Percentiles rank a stretch among this genome's conserved stretches.
These are phyloP conservation scores for Accipiter minullus DNA, from an alignment of 2,797 vertebrate species.

Conservation along the genomic window DNA sequence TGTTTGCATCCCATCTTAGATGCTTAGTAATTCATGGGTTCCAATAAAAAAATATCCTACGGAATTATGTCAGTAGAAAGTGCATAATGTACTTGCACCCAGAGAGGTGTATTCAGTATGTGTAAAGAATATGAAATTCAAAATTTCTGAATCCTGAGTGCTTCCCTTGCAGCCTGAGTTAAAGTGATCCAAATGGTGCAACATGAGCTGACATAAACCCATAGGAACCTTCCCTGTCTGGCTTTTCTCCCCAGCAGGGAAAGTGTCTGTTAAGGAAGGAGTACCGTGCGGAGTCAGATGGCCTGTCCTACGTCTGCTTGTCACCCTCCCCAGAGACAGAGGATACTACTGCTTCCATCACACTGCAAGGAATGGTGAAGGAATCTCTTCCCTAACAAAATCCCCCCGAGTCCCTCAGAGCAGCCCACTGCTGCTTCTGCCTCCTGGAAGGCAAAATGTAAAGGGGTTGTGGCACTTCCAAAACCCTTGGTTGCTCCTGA, in stretches of 20 bases:
- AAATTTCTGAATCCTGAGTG: not conserved
- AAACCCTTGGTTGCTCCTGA: not conserved
- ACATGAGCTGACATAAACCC: not conserved
- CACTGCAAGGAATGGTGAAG: not conserved
- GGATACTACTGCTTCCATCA: not conserved
- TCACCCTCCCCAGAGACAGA: not conserved
- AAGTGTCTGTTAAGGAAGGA: not conserved
- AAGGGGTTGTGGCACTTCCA: not conserved
- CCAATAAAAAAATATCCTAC: not conserved
- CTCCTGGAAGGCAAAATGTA: not conserved
- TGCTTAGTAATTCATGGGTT: not conserved
- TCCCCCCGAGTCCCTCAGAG: not conserved
- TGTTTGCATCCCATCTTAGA: not conserved
- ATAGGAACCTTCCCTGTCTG: not conserved
- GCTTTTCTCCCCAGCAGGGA: not conserved
- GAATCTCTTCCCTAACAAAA: not conserved
- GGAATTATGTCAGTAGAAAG: not conserved
- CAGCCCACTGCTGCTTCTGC: not conserved
- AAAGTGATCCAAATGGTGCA: not conserved
- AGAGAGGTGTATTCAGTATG: not conserved
- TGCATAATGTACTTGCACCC: not conserved
- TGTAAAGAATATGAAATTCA: not conserved
- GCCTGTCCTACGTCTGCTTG: not conserved
- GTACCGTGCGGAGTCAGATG: not conserved
- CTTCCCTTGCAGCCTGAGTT: not conserved